Base-by-base conservation (phyloP, 2,113 vertebrate species). In the Stercorarius parasiticus region DNA sequence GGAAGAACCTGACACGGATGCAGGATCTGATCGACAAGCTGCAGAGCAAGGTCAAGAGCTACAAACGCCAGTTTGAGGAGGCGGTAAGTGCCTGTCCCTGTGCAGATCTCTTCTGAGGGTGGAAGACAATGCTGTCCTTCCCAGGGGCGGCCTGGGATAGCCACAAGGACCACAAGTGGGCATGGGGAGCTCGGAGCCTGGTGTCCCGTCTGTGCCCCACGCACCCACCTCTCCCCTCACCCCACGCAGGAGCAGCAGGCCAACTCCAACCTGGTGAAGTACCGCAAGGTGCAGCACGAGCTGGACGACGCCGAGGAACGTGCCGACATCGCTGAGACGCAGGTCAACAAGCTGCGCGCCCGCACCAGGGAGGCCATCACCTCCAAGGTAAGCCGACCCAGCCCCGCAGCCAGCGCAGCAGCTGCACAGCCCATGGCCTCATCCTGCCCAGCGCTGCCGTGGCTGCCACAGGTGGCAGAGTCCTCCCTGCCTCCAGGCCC, bases 31-130 rank as follows among this genome's bases (percentile, higher is more conserved):
- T 99, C 4, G 99, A 99, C 47, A 99, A 99, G 85, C 98, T 99
- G 93, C 99, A 99, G 97, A 97, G 98, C 96, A 99, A 99, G 97
- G 98, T 99, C 95, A 99, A 99, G 98, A 99, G 98, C 98, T 99
- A 99, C 97, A 99, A 99, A 97, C 98, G 98, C 82, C 99, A 99
- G 97, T 98, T 98, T 2, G 99, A 99, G 93, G 99, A 98, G 50
- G 99, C 99, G 9, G 99, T 99, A 95, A 98, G 99, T 98, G 70
- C n/a, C 47, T 0, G 0, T 38, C 42, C 43, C 50, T 15, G 13
- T 1, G 1, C 16, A 8, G 9, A 18, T 23, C 79, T 70, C 15
- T 21, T 12, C 8, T 11, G 0, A 29, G 36, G 36, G 22, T 3
- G 6, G 27, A 11, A 30, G 25, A 13, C 49, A 27, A 79, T 1